phyloP scores from a whole-genome alignment of 2,797 vertebrate genomes.

The Enteromius radiatus region DNA sequence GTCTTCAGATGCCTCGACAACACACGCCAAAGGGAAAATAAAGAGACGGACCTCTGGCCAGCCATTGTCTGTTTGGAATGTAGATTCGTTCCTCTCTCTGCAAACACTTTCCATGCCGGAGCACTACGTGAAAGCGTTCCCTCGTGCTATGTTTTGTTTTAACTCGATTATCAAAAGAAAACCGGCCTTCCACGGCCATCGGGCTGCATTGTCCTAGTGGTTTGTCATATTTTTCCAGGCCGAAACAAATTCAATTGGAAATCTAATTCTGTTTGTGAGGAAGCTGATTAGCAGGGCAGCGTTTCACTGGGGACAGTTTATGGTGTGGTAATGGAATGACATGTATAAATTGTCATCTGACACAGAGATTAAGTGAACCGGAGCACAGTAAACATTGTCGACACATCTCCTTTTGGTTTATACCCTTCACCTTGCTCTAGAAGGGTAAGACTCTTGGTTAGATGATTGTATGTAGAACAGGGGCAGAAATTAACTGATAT shows the following conservation, averaged over 20 bases:
- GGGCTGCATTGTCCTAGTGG: slow-evolving; percentile 37
- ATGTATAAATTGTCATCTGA: slow-evolving; percentile 65
- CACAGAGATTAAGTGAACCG: slow-evolving; percentile 61
- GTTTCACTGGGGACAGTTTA: slow-evolving; percentile 61
- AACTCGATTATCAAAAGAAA: slow-evolving; percentile 58
- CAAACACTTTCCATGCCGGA: slow-evolving; percentile 50
- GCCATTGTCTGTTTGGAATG: slow-evolving; percentile 51
- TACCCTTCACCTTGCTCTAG: not conserved
- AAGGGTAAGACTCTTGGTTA: not conserved
- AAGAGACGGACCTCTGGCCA: slow-evolving; percentile 42
- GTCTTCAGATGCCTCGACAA: slow-evolving; percentile 44
- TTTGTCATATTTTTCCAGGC: slow-evolving; percentile 35
- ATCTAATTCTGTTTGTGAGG: slow-evolving; percentile 65
- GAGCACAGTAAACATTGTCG: slow-evolving; percentile 44
- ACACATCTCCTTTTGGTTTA: slow-evolving; percentile 19
- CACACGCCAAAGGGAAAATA: slow-evolving; percentile 41
- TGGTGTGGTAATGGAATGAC: slow-evolving; percentile 62
- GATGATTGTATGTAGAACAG: not conserved
- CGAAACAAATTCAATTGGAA: slow-evolving; percentile 65
- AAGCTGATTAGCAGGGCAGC: slow-evolving; percentile 60
- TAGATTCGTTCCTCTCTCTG: slow-evolving; percentile 53
- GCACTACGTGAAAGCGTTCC: slow-evolving; percentile 32
- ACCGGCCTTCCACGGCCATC: slow-evolving; percentile 28
- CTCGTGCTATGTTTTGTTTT: slow-evolving; percentile 56
- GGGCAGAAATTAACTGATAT: not conserved